Base-by-base conservation (phyloP, 1,140 invertebrate genomes). In the Eriosoma lanigerum region DNA sequence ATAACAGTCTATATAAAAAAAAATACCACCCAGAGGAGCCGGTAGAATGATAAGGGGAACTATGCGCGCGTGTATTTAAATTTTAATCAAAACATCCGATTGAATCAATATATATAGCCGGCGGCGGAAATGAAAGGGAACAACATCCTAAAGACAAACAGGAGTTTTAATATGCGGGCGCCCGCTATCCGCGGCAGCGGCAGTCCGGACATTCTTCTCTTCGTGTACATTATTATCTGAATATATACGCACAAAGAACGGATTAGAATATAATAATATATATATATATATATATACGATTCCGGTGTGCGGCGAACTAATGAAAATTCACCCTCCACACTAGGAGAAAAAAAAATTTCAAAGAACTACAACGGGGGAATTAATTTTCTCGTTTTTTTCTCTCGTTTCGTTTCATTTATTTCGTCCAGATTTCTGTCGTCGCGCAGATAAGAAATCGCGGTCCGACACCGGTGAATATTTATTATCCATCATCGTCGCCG, bases 31-130 rank as follows among this genome's bases (percentile, higher is more conserved):
- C 12, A 21, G 5, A n/a, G 21, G 44, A 68, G 56, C 75, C n/a
- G 4, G 17, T 6, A 60, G 56, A 78, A 62, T 48, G 75, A 48
- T 48, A 62, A 48, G 38, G 75, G 56, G 75, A 17, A 52, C 32
- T 10, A 8, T 8, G 8, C 32, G 32, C 32, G 32, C 32, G 50
- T 48, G 75, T 78, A 62, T 78, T 78, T 78, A 78, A 78, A 78
- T 78, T 78, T 78, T 78, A 78, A 78, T 78, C 75, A 78, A 78
- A 78, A 78, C 75, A 78, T 78, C 75, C 75, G 75, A 78, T 78
- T 46, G 56, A 62, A 78, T 78, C 75, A 60, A 78, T 78, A 62
- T 52, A 32, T 58, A 24, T 68, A 72, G 66, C 66, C 44, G 12
- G 12, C 73, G 32, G 73, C 56, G 75, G 75, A 60, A 78, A 78